Conservation (phyloP, 2,113 vertebrate genomes). For the sheep (Ovis aries) region ARS-UI_Ramb_v3.0 NC_056066.1:79516501-79517000, state of each 20-base stretch:
- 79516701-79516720: background rate
- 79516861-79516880: background rate
- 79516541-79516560: background rate
- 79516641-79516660: no score
- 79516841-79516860: background rate
- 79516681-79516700: fast-evolving
- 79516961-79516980: background rate
- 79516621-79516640: background rate
- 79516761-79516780: background rate
- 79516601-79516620: background rate
- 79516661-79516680: background rate
- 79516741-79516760: background rate
- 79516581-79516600: fast-evolving
- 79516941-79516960: background rate
- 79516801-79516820: background rate
- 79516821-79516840: background rate
- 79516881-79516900: background rate
- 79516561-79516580: background rate
- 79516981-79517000: background rate
- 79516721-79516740: background rate
- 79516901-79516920: background rate
- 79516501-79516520: background rate
- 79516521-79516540: background rate
- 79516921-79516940: background rate
- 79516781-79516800: background rate